phyloP scores from a whole-genome alignment of 2,113 vertebrate species.

The Hyla sarda region DNA sequence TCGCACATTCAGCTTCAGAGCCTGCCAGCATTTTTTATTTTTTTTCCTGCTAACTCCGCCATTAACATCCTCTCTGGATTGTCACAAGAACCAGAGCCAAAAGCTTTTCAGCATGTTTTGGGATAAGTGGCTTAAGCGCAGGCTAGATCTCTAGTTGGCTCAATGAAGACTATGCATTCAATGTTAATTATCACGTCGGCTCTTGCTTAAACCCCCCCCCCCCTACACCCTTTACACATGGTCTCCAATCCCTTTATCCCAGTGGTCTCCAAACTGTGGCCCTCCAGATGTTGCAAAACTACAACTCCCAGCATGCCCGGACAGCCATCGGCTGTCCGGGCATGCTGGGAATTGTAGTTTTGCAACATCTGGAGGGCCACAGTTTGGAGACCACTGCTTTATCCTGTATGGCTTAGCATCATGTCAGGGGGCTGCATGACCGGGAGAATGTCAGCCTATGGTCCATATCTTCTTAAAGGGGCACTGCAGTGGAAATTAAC shows the following conservation, averaged over 20 bases:
- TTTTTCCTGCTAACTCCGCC: constrained; percentile 13
- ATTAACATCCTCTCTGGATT: constrained; percentile 40
- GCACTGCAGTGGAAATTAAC: no score
- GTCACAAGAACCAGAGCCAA: constrained; percentile 24
- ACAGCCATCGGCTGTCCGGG: no score
- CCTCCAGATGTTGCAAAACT: no score
- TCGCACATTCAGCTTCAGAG: neutral
- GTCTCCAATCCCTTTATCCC: constrained; percentile 1
- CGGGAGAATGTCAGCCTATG: neutral
- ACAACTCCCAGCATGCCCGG: no score
- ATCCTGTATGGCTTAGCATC: neutral
- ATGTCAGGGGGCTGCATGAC: neutral
- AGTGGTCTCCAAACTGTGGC: no score
- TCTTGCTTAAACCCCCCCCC: neutral
- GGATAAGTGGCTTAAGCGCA: constrained; percentile 47
- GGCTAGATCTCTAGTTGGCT: constrained; percentile 39
- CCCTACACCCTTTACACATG: neutral
- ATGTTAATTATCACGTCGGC: constrained; percentile 32
- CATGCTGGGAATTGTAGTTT: no score
- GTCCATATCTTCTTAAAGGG: neutral
- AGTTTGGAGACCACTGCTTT: no score
- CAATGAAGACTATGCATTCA: constrained; percentile 32
- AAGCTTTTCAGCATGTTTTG: constrained; percentile 35
- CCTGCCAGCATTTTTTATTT: constrained; percentile 18
- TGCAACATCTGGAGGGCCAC: no score